A percentile compares a stretch with the other conserved stretches of the same genome.
phyloP scores from a whole-genome alignment of 1,140 invertebrate genomes.

The Leptinotarsa defecta region DNA sequence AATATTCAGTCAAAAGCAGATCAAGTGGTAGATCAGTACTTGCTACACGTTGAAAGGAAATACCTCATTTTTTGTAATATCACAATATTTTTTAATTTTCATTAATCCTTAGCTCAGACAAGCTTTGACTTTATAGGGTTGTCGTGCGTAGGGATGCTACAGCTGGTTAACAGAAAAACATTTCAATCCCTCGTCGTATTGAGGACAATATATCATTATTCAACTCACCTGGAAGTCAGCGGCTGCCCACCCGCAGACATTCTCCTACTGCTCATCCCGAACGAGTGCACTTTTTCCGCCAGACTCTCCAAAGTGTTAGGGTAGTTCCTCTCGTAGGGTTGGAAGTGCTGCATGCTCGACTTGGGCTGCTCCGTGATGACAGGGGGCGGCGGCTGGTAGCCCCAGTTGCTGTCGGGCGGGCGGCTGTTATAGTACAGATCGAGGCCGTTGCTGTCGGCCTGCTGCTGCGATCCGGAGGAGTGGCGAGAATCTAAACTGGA shows the following conservation, averaged over 20 bases:
- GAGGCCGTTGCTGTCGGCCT: constrained; percentile 68
- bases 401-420: constrained; percentile 57
- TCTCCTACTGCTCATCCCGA: constrained; percentile 65
- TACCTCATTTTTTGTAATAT: no score
- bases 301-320: constrained; percentile 89
- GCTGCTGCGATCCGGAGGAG: constrained; percentile 36
- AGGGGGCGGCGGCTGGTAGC: constrained; percentile 71
- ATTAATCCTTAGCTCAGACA: no score
- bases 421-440: constrained; percentile 82
- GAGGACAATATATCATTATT: not conserved
- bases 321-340: constrained; percentile 79
- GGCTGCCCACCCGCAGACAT: constrained; percentile 59
- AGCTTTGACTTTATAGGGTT: no score
- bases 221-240: constrained; percentile 48
- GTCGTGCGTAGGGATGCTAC: no score
- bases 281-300: constrained; percentile 85
- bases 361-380: constrained; percentile 90
- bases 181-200: no score
- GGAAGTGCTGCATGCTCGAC: constrained; percentile 76
- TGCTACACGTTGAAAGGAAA: no score
- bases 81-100: no score
- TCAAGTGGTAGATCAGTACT: no score
- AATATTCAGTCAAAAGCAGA: no score
- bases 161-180: no score
- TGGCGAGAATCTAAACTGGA: constrained; percentile 57